These are phyloP conservation scores for Chaenocephalus aceratus DNA, from an alignment of 2,113 vertebrate species.

Conservation along the genomic window DNA sequence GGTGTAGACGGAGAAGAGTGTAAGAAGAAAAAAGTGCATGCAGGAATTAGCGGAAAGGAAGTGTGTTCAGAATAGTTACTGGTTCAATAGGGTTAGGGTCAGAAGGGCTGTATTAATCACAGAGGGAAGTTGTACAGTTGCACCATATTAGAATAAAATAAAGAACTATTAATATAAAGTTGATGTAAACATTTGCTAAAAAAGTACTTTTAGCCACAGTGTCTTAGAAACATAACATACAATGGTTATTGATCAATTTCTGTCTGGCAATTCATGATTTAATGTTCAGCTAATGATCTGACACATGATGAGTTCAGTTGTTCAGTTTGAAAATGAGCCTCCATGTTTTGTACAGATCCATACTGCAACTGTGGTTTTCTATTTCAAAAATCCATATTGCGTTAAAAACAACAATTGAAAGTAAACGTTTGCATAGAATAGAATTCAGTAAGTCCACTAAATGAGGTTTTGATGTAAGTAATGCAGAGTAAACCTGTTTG, in stretches of 20 bases:
- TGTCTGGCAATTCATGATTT: constrained; percentile 37
- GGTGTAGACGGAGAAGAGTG: neutral
- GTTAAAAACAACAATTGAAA: neutral
- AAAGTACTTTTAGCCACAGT: too few relatives aligned
- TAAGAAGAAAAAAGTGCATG: neutral
- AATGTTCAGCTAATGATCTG: constrained; percentile 6
- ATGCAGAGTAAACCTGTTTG: neutral
- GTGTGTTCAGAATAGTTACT: too few relatives aligned
- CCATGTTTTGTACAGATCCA: neutral
- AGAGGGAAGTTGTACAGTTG: too few relatives aligned
- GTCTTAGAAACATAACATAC: neutral
- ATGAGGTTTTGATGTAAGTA: neutral
- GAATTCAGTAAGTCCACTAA: neutral
- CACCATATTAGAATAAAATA: too few relatives aligned
- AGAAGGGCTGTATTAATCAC: too few relatives aligned
- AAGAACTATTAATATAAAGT: too few relatives aligned
- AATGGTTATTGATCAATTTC: constrained; percentile 17
- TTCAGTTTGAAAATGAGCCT: neutral
- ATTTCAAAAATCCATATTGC: neutral
- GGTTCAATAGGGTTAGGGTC: too few relatives aligned
- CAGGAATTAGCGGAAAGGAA: too few relatives aligned
- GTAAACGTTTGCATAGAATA: too few relatives aligned
- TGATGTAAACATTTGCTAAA: too few relatives aligned
- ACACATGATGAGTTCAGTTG: neutral
- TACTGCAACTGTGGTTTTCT: neutral